Conservation (phyloP, 1,140 invertebrate species). For the Hydropsyche tenuis region DNA sequence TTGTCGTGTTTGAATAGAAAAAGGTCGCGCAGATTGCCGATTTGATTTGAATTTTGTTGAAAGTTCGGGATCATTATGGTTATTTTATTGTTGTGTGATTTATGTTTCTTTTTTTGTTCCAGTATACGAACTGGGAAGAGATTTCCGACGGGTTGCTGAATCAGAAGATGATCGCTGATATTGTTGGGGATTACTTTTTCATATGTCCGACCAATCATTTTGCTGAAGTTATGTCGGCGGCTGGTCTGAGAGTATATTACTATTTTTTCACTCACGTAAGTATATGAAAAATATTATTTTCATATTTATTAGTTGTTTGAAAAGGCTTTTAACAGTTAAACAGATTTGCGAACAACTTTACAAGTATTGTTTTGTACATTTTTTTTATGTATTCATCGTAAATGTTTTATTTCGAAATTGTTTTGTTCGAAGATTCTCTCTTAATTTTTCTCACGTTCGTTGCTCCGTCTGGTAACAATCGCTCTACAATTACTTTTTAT, state of each 20-base stretch:
- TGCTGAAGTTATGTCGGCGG: slow-evolving; percentile 81
- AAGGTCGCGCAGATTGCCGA: too few relatives aligned
- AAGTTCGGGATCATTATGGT: too few relatives aligned
- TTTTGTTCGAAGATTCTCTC: background rate
- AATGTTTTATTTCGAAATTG: background rate
- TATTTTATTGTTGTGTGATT: background rate
- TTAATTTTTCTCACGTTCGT: background rate
- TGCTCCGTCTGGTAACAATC: background rate
- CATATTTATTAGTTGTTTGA: background rate
- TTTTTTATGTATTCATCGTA: too few relatives aligned
- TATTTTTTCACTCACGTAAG: slow-evolving; percentile 93
- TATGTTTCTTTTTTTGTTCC: slow-evolving; percentile 59
- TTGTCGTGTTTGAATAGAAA: too few relatives aligned
- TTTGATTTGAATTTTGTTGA: too few relatives aligned
- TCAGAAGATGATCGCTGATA: slow-evolving; percentile 83
- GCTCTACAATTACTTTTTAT: slow-evolving; percentile 18
- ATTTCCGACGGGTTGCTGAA: slow-evolving; percentile 81
- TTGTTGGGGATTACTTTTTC: slow-evolving; percentile 93
- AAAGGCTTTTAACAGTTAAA: too few relatives aligned
- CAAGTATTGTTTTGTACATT: too few relatives aligned
- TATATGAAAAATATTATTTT: too few relatives aligned
- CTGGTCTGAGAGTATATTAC: slow-evolving; percentile 85
- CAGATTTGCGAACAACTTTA: too few relatives aligned
- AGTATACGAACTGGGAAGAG: slow-evolving; percentile 93
- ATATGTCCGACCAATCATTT: slow-evolving; percentile 92